Conservation (phyloP, 2,797 vertebrate genomes). For the Hirundo rustica region DNA sequence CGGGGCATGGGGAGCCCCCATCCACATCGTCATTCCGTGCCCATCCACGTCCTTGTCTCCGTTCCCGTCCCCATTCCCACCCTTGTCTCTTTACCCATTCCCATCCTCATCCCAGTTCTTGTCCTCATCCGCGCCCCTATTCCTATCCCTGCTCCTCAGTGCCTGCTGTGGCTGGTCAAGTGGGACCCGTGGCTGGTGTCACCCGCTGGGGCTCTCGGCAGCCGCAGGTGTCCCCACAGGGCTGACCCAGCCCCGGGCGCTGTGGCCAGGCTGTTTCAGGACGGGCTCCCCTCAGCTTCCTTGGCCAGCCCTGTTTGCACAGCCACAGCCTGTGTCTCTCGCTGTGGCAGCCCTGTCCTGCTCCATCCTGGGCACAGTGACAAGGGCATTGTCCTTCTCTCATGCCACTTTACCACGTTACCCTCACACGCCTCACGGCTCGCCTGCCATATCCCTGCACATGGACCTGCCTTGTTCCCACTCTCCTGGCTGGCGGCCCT, state of each 20-base stretch:
- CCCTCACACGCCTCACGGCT: accelerated
- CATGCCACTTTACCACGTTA: accelerated
- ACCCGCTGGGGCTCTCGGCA: accelerated
- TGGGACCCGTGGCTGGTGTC: background rate
- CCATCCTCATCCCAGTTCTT: background rate
- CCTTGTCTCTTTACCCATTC: background rate
- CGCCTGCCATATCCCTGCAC: accelerated
- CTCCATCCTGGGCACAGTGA: accelerated
- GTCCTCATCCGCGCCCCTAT: background rate
- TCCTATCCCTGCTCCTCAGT: background rate
- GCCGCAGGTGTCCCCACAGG: background rate
- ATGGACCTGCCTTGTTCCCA: accelerated
- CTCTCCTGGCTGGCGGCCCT: accelerated
- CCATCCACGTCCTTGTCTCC: too few species aligned
- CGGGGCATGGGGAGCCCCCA: background rate
- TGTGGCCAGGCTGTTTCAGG: accelerated
- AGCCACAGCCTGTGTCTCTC: background rate
- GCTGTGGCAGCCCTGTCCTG: accelerated
- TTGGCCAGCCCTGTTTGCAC: accelerated
- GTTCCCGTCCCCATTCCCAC: too few species aligned
- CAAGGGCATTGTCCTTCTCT: background rate
- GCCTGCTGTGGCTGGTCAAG: background rate
- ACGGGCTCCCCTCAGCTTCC: background rate
- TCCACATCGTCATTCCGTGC: background rate
- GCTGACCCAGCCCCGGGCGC: background rate